phyloP scores from a whole-genome alignment of 1,140 invertebrate species.

The Odontomachus brunneus region DNA sequence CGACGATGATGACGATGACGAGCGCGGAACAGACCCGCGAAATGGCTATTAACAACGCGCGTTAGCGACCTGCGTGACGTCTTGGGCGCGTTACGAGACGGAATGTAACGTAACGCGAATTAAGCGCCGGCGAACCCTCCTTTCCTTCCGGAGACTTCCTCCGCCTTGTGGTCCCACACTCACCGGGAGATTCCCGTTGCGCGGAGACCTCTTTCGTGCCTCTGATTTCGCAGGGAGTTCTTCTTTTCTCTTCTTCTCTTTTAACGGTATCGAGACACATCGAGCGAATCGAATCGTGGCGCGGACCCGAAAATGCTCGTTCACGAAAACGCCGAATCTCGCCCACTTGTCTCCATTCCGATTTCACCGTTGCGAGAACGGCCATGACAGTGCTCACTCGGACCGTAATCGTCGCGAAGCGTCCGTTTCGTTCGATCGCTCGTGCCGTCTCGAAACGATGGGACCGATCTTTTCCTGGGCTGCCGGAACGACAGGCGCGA shows the following conservation, averaged over 20 bases:
- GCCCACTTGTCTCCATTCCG: not conserved
- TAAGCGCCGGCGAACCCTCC: constrained; percentile 46
- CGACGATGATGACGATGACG: not conserved
- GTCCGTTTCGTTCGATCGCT: not conserved
- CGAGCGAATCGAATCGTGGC: constrained; percentile 51
- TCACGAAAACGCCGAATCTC: constrained; percentile 9
- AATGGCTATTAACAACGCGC: not conserved
- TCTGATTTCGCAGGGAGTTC: constrained; percentile 45
- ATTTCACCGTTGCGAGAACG: not conserved
- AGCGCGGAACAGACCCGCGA: constrained; percentile 12
- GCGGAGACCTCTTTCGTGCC: constrained; percentile 19
- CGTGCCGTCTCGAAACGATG: constrained; percentile 16
- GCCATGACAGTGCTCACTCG: no score
- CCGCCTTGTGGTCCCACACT: constrained; percentile 5
- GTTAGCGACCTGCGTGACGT: not conserved
- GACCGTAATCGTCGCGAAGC: not conserved
- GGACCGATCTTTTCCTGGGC: not conserved
- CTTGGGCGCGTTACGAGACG: not conserved
- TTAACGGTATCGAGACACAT: constrained; percentile 56
- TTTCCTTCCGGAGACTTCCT: constrained; percentile 49
- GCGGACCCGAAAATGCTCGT: not conserved
- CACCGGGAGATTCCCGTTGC: constrained; percentile 67
- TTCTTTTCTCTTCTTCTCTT: not conserved
- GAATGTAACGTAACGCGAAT: constrained; percentile 48
- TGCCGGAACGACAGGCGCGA: constrained; percentile 25